A percentile compares a stretch with the other conserved stretches of the same genome.
Conservation (phyloP, 92 coral and sea anemone genomes). For the Heliopora coerulea region DNA sequence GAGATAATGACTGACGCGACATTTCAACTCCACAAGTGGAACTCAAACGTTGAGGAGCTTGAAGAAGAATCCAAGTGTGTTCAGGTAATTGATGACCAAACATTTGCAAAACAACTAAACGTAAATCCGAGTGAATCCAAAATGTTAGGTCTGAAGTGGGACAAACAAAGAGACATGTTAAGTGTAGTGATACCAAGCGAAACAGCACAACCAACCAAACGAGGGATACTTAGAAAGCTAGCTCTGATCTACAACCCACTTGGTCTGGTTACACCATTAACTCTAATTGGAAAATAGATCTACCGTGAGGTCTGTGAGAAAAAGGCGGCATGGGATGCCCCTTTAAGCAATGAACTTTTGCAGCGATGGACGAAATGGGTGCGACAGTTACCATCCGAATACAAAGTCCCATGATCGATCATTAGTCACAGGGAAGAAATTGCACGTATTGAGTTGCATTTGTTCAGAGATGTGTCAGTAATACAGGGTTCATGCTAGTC, state of each 20-base stretch:
- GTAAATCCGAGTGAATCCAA: no score
- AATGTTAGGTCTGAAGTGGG: no score
- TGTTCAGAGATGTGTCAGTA: no score
- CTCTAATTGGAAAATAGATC: constrained; percentile 2
- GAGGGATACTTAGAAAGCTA: constrained; percentile 38
- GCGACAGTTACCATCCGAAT: neutral
- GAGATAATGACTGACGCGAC: constrained; percentile 41
- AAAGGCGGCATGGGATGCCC: constrained; percentile 10
- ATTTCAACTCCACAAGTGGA: constrained; percentile 29
- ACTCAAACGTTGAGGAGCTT: no score
- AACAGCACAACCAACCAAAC: constrained; percentile 23
- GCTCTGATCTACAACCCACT: constrained; percentile 33
- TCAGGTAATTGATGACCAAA: constrained; percentile 5
- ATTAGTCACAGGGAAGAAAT: neutral
- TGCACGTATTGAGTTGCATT: no score
- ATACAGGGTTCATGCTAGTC: no score
- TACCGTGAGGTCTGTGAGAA: constrained; percentile 15
- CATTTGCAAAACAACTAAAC: constrained; percentile 32
- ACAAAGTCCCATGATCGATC: constrained; percentile 1
- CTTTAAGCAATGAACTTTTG: neutral
- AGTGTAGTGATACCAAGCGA: constrained; percentile 9
- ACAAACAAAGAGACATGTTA: no score
- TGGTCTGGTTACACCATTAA: constrained; percentile 29
- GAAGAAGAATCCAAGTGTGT: neutral
- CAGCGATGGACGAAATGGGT: constrained; percentile 13